Evolutionary conservation across 2,113 vertebrate species (phyloP), one percentile per base, ranked within the genome.

Genomic region (Thamnaconus septentrionalis): DNA sequence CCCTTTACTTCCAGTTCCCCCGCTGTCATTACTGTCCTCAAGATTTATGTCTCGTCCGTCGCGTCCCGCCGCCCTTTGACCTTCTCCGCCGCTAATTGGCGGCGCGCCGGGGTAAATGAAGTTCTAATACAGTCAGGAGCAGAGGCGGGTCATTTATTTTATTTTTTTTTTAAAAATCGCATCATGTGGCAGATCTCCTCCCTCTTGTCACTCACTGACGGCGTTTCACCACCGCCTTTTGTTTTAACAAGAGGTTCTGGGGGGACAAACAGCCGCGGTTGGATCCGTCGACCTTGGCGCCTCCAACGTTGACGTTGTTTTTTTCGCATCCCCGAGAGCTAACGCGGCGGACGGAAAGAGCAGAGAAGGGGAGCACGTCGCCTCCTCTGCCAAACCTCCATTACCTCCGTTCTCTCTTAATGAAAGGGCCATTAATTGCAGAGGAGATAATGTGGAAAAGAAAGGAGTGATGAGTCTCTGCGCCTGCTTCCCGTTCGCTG

Each of bases 71-170:
- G 77, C 78, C 81, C 71, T 69, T 71, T 83, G 85, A 82, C 75
- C 86, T 82, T 82, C 67, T 8, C 12, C 42, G 56, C 73, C 0
- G 3, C 75, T 86, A 88, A 86, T 88, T 86, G 85, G 76, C 64
- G 64, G 82, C 69, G 69, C 70, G 61, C 60, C 64, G 76, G 75
- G 53, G 61, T 64, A 64, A 77, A 87, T 79, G 69, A 74, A 83
- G 73, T 77, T 83, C 66, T 79, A 69, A 83, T 73, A 73, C 11
- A 72, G 76, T 82, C 66, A 66, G 64, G 57, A 73, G 59, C 46
- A 57, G 59, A 59, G 57, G 64, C 66, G 66, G 69, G 71, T 75
- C 57, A 78, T 75, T 69, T 71, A 67, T 49, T 52, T 47, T 7
- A 43, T 68, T 58, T 69, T 31, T 1, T 31, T 31, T n/a, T n/a